Evolutionary conservation across 2,797 vertebrate species (phyloP), one percentile per base, ranked within the genome.

Genomic region (Sebastes paucispinis): DNA sequence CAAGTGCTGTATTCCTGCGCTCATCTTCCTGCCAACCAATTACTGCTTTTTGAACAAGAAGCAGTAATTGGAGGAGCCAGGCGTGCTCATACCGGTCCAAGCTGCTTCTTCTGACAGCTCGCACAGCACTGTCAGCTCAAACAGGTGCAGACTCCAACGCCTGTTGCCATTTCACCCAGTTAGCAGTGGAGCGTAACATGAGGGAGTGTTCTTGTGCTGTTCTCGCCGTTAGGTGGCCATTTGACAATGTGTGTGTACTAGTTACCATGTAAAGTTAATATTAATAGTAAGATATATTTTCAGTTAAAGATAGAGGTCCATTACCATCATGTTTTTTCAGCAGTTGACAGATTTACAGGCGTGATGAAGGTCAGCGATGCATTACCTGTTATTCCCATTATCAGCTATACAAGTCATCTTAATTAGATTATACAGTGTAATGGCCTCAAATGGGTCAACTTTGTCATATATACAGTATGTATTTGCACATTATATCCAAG

Each of bases 21-120:
- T 60, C 60, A 25, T 80, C 54, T 65, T 55, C 12, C 63, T 43
- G 47, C 27, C 59, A 74, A 70, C 75, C 77, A 89, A 80, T 88
- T 88, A 87, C 47, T 55, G 70, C 65, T 69, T 39, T 73, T 67
- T 83, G 52, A 86, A 69, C 25, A 75, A 36, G 75, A 60, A 73
- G 69, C 62, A 11, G 57, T 82, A 84, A 73, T 82, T 81, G 79
- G 62, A 65, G 43, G 59, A 75, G 22, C 22, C 3, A 20, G 39
- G 32, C 54, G 64, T 0, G 9, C 36, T 71, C 24, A 16, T 6
- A 14, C 16, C 24, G 1, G 71, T 72, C 55, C 57, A 14, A 58
- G 14, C 58, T 25, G 50, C 57, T 55, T 79, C 24, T 29, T 77
- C 24, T 32, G 72, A 84, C 79, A 86, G 83, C 64, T 76, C 18